Base-by-base conservation (phyloP, 2,113 vertebrate genomes). In the Sander vitreus region DNA sequence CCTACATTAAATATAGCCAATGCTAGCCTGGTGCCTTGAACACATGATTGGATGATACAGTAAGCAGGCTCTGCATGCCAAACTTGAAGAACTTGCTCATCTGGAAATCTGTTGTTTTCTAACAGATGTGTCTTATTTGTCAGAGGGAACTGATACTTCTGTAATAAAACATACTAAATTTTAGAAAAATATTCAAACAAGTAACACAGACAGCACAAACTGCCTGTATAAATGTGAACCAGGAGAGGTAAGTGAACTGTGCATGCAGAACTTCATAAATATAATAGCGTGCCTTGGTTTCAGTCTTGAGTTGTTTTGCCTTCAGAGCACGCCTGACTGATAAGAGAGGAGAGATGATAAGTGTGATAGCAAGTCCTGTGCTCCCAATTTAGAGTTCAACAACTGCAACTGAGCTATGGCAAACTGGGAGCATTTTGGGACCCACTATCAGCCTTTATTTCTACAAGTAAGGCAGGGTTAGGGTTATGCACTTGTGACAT, bases 251-350 rank as follows among this genome's bases (percentile, higher is more conserved):
- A 76, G 55, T 69, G 81, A 69, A 73, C 64, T 70, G 83, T 67
- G 79, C 76, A 87, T 87, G 83, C 69, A 7, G 60, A 76, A 80
- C 66, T 11, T 80, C 59, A 76, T 80, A 91, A 92, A 91, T 78
- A 87, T 63, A 78, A 47, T 74, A 81, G 86, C 84, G 63, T 91
- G 85, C 83, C 76, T 78, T 25, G 63, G 81, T 69, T 87, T 76
- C 30, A 66, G 75, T 65, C 69, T 77, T 27, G 54, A 87, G 65
- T 88, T 93, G 89, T 94, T 92, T 92, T 90, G 88, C 86, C 84
- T 91, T 65, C 63, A 69, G 50, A 68, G 83, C 84, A 87, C 12
- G 78, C 78, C 62, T 85, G 73, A 83, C 85, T 63, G 86, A 91
- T 93, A 90, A 92, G 84, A 86, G 57, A 23, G 25, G 62, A 60